Base-by-base conservation (phyloP, 2,113 vertebrate species). In the Cromileptes altivelis region DNA sequence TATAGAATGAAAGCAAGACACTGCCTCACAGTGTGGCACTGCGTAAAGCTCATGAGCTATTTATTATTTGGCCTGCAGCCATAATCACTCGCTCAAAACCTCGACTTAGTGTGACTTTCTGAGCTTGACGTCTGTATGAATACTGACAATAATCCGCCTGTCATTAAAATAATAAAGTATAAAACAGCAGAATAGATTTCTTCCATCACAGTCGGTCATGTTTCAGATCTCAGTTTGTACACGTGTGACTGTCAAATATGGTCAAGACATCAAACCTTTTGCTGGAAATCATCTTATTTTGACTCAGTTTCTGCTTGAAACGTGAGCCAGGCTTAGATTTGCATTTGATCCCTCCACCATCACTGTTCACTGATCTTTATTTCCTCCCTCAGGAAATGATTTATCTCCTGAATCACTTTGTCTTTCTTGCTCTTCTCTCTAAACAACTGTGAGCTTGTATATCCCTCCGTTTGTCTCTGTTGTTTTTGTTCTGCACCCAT, bases 331-430 rank as follows among this genome's bases (percentile, higher is more conserved):
- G 9, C 25, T 64, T 25, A 68, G 27, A 71, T 71, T 81, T 69
- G 47, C 40, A 42, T 42, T 42, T 9, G 6, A 42, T 42, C 7
- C 40, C 42, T 45, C 52, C 18, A 64, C 18, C 0, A 14, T 21
- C 53, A 33, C 23, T 13, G 7, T 17, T 65, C 21, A 27, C 57
- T 6, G 13, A 56, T 70, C 30, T 76, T 60, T 63, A 19, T 62
- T 82, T 89, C 69, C 81, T 80, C 75, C 19, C 47, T 27, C 63
- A 77, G 83, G 73, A 87, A 79, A 30, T 75, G n/a, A 50, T 71
- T 69, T 74, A 67, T 80, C n/a, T 75, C 61, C 4, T 71, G 42
- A 17, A 25, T 82, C 25, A 19, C 2, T 72, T 75, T 52, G 30
- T 80, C 8, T 55, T 62, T 69, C n/a, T 72, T 67, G 15, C 56